These are phyloP conservation scores for Tachina lurida DNA, from an alignment of 2,888 invertebrate species.

Conservation along the genomic window DNA sequence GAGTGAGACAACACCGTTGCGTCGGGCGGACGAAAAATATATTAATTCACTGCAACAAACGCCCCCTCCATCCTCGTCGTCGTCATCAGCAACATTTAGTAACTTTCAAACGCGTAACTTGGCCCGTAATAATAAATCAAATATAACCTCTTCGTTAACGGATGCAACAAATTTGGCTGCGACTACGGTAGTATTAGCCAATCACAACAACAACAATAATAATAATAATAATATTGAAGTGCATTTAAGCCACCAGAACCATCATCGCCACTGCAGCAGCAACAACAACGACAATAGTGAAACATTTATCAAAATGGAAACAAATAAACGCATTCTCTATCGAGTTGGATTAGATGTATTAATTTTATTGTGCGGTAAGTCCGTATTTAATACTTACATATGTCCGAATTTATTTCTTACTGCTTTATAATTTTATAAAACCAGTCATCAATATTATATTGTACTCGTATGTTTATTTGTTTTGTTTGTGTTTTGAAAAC, in stretches of 20 bases:
- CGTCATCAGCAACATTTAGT: slow-evolving; percentile 70
- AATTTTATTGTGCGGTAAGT: slow-evolving; percentile 88
- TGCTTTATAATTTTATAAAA: slow-evolving; percentile 7
- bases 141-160: slow-evolving; percentile 49
- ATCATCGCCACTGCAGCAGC: slow-evolving; percentile 61
- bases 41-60: slow-evolving; percentile 72
- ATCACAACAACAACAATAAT: slow-evolving; percentile 73
- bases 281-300: slow-evolving; percentile 64
- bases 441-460: not conserved
- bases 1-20: slow-evolving; percentile 82
- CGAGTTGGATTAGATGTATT: slow-evolving; percentile 88
- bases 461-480: not conserved
- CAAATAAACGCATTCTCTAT: slow-evolving; percentile 84
- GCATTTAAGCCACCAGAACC: slow-evolving; percentile 72
- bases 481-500: slow-evolving; percentile 14
- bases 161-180: slow-evolving; percentile 73
- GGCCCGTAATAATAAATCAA: slow-evolving; percentile 55
- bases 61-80: slow-evolving; percentile 65
- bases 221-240: slow-evolving; percentile 75
- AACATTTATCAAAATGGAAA: slow-evolving; percentile 78
- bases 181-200: slow-evolving; percentile 67
- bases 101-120: slow-evolving; percentile 73
- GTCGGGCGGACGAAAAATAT: slow-evolving; percentile 77
- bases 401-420: not conserved
- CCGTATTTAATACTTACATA: slow-evolving; percentile 85